Conservation (phyloP, 2,888 invertebrate species). For the Phlogophora meticulosa region DNA sequence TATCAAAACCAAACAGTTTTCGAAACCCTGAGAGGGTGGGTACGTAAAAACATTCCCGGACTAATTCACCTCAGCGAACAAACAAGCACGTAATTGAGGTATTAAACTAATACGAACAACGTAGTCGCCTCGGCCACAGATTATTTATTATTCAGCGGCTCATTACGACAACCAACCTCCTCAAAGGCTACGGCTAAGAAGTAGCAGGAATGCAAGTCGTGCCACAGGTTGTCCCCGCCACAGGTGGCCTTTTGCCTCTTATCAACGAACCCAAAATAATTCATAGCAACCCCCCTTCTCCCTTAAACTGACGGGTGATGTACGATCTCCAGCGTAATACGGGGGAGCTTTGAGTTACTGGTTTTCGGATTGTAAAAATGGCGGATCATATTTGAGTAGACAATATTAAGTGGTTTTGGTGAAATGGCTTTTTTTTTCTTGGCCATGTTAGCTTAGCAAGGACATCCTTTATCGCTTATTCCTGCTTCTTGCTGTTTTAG, state of each 20-base stretch:
- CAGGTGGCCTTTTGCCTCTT: conserved; percentile 80
- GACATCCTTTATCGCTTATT: background rate
- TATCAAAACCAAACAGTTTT: too few relatives aligned
- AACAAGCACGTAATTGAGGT: conserved; percentile 16
- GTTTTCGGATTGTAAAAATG: conserved; percentile 26
- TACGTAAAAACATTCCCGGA: conserved; percentile 12
- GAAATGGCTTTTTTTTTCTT: background rate
- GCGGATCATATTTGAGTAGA: background rate
- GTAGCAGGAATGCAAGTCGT: conserved; percentile 58
- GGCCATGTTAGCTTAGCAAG: background rate
- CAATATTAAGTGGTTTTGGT: conserved; percentile 22
- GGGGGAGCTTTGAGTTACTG: conserved; percentile 27
- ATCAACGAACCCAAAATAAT: conserved; percentile 78
- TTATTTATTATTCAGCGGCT: conserved; percentile 24
- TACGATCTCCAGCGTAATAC: conserved; percentile 37
- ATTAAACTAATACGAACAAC: background rate
- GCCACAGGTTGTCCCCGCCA: conserved; percentile 80
- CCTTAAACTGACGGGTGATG: conserved; percentile 29
- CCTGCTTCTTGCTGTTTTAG: background rate
- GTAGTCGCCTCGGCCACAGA: background rate
- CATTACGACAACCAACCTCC: conserved; percentile 29
- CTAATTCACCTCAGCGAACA: background rate
- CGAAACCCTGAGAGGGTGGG: too few relatives aligned
- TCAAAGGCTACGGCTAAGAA: conserved; percentile 31
- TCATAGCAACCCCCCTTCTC: conserved; percentile 52